Conservation (phyloP, 1,140 invertebrate genomes). For the Idris sp. region DNA sequence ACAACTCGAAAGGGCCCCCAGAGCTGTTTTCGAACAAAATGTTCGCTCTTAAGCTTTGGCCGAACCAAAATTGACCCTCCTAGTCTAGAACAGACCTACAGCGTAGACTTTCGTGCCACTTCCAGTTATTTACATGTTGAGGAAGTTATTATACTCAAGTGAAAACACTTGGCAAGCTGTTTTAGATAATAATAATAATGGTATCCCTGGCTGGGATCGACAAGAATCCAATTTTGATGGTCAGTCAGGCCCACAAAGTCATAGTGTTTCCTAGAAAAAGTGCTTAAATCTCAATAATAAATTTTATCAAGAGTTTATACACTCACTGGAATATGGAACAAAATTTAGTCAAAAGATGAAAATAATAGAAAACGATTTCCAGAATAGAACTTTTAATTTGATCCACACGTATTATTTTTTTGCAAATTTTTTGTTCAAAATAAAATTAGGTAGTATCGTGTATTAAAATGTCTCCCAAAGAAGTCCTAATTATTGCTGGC, state of each 20-base stretch:
- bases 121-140: conserved; percentile 73
- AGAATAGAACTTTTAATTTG: too few species aligned
- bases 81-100: conserved; percentile 68
- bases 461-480: too few species aligned
- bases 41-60: conserved; percentile 49
- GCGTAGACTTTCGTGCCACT: conserved; percentile 65
- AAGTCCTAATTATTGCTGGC: conserved; percentile 46
- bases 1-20: conserved; percentile 10
- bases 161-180: conserved; percentile 66
- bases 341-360: too few species aligned
- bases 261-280: conserved; percentile 14
- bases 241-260: conserved; percentile 21
- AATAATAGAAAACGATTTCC: too few species aligned
- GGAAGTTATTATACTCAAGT: conserved; percentile 73
- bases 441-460: too few species aligned
- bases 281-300: too few species aligned
- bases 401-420: too few species aligned
- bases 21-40: conserved; percentile 37
- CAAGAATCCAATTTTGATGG: conserved; percentile 7
- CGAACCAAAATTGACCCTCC: conserved; percentile 58
- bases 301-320: too few species aligned
- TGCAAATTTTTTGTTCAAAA: too few species aligned
- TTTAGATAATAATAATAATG: conserved; percentile 56
- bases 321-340: too few species aligned
- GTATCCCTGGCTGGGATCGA: conserved; percentile 12